Evolutionary conservation across 2,113 vertebrate genomes (phyloP), one percentile per base, ranked within the genome.

Genomic region (Colaptes auratus): DNA sequence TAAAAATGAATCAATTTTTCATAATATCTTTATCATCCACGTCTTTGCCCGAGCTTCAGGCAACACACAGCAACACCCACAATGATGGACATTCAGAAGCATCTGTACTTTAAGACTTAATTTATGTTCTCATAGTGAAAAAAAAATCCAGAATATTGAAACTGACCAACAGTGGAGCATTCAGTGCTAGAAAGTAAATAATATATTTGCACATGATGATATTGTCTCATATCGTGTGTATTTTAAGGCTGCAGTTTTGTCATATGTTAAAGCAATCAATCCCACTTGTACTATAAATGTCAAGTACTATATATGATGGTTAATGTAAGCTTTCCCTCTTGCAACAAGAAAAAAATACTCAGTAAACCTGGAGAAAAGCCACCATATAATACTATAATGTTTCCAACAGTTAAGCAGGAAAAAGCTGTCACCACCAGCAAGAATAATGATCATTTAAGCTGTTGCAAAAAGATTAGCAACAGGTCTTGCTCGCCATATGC

Each of bases 221-320:
- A 39, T n/a, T 55, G 27, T n/a, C 30, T 79, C n/a, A 50, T 64
- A 55, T 56, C 71, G 16, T 69, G 18, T 61, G 23, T 25, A 69
- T 72, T 94, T 90, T 72, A 78, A 80, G 67, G n/a, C 18, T 90
- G 27, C 15, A 92, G 59, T 52, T 93, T 96, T 80, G 76, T 94
- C 86, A 42, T 72, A 50, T 84, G 85, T 80, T 95, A 93, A 92
- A 92, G 76, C 91, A 96, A 97, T 96, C 93, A 94, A 36, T 94
- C 55, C 94, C 90, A 90, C 79, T 84, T 92, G 90, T 35, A 89
- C 85, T 70, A 75, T 89, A 92, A 96, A 92, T 91, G 88, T 86
- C 73, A 93, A 88, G 78, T 94, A 67, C 88, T 58, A 76, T 86
- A 94, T 78, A 94, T 56, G 52, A 91, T 92, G 28, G 67, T 85